Conservation (phyloP, 2,113 vertebrate species). For the Mohoua ochrocephala region DNA sequence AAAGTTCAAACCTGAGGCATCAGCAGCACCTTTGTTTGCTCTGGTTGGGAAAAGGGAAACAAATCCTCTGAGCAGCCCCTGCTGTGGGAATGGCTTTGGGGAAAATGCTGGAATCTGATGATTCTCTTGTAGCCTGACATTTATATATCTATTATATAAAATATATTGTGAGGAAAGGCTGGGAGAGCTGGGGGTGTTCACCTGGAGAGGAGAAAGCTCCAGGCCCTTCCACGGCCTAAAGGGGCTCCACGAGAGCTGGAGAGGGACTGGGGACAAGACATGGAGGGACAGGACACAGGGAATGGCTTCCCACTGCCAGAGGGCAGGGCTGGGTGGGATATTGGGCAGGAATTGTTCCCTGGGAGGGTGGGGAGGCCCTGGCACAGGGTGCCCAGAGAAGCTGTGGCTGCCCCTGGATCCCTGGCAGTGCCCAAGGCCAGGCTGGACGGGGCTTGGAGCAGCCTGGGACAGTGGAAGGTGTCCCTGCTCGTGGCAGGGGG, state of each 20-base stretch:
- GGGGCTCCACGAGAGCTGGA: not conserved
- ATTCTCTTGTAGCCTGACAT: not conserved
- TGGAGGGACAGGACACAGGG: not conserved
- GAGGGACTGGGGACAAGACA: not conserved
- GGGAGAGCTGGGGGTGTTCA: not conserved
- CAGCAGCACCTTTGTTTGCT: not conserved
- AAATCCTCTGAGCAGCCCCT: not conserved
- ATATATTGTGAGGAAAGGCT: not conserved
- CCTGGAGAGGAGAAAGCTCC: too few species aligned
- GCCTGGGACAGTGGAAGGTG: too few species aligned
- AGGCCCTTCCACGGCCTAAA: accelerated
- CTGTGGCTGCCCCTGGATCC: not conserved
- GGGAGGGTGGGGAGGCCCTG: too few species aligned
- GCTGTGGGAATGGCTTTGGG: not conserved
- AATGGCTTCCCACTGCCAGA: not conserved
- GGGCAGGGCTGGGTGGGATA: not conserved
- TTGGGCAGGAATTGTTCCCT: not conserved
- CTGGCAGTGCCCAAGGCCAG: not conserved
- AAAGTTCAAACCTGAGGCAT: too few species aligned
- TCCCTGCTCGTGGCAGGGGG: not conserved
- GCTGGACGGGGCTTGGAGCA: too few species aligned
- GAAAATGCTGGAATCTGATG: not conserved
- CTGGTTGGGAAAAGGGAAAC: not conserved
- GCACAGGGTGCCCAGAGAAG: too few species aligned
- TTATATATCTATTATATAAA: not conserved